A percentile compares a stretch with the other conserved stretches of the same genome.
Conservation (phyloP, 2,888 invertebrate species). For the Agriopis marginaria region DNA sequence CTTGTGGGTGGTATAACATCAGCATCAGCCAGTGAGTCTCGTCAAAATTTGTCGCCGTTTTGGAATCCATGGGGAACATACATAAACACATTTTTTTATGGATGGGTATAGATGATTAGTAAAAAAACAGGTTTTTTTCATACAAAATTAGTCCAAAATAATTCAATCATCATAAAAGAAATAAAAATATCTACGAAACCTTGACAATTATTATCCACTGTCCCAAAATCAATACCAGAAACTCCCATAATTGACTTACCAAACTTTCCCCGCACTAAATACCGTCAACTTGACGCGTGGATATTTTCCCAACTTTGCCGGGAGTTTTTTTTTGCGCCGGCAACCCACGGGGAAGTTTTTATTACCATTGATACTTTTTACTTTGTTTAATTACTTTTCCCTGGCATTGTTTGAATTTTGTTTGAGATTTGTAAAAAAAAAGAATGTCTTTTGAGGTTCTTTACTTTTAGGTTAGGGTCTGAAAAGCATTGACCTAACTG, state of each 20-base stretch:
- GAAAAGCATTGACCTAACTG: too few relatives aligned
- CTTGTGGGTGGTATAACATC: too few relatives aligned
- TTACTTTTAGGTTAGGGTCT: background rate
- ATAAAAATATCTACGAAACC: constrained; percentile 11
- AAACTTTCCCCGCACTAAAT: constrained; percentile 61
- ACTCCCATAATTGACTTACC: constrained; percentile 61
- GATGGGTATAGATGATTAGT: too few relatives aligned
- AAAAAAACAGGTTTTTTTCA: too few relatives aligned
- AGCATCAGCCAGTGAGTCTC: too few relatives aligned
- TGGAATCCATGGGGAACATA: too few relatives aligned
- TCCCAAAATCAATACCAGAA: constrained; percentile 52
- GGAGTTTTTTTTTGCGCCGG: constrained; percentile 29
- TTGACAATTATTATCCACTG: background rate
- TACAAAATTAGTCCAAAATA: too few relatives aligned
- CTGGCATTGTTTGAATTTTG: constrained; percentile 1
- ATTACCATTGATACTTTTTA: constrained; percentile 36
- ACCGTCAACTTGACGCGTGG: constrained; percentile 40
- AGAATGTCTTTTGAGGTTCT: background rate
- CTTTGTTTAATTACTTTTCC: constrained; percentile 34
- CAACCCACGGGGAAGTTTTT: constrained; percentile 26
- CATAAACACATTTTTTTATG: too few relatives aligned
- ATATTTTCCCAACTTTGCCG: constrained; percentile 27
- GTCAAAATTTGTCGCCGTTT: too few relatives aligned
- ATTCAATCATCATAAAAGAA: too few relatives aligned
- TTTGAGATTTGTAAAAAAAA: background rate